Evolutionary conservation across 2,113 vertebrate genomes (phyloP).

Genomic region (Xyrauchen texanus): DNA sequence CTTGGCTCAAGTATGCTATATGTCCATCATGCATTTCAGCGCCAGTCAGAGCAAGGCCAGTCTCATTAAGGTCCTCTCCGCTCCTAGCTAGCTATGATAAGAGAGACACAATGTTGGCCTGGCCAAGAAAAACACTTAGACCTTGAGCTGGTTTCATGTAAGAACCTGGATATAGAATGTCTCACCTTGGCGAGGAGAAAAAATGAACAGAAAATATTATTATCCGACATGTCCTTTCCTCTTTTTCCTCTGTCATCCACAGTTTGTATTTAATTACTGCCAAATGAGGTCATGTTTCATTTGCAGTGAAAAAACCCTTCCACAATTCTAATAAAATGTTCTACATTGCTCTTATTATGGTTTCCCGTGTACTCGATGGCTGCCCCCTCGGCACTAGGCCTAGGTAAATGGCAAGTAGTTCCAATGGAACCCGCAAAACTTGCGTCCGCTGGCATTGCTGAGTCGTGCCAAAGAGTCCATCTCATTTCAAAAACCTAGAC

Average conservation of each 20-base stretch:
- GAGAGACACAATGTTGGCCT: slow-evolving; percentile 46
- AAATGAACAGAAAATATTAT: slow-evolving; percentile 26
- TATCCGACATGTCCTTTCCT: slow-evolving; percentile 53
- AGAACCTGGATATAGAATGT: slow-evolving; percentile 67
- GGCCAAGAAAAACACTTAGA: slow-evolving; percentile 70
- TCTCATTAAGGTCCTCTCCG: slow-evolving; percentile 65
- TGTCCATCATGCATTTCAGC: slow-evolving; percentile 70
- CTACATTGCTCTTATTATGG: slow-evolving; percentile 22
- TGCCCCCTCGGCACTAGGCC: slow-evolving; percentile 1
- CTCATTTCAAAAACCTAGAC: slow-evolving; percentile 16
- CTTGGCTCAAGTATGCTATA: slow-evolving; percentile 68
- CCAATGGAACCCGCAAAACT: slow-evolving; percentile 11
- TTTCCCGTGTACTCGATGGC: neutral
- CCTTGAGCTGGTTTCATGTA: slow-evolving; percentile 60
- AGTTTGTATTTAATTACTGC: slow-evolving; percentile 69
- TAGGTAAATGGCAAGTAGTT: slow-evolving; percentile 15
- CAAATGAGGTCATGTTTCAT: slow-evolving; percentile 62
- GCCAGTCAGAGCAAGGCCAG: slow-evolving; percentile 52
- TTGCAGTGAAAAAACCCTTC: slow-evolving; percentile 51
- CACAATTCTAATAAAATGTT: slow-evolving; percentile 54
- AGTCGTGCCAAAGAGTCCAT: slow-evolving; percentile 23
- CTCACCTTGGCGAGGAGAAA: slow-evolving; percentile 66
- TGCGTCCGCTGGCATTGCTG: slow-evolving; percentile 2
- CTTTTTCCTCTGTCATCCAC: slow-evolving; percentile 43
- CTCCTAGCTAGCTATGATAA: slow-evolving; percentile 53